Percentiles rank a stretch among this genome's conserved stretches.
phyloP scores from a whole-genome alignment of 2,888 invertebrate species.

The Penaeus monodon region DNA sequence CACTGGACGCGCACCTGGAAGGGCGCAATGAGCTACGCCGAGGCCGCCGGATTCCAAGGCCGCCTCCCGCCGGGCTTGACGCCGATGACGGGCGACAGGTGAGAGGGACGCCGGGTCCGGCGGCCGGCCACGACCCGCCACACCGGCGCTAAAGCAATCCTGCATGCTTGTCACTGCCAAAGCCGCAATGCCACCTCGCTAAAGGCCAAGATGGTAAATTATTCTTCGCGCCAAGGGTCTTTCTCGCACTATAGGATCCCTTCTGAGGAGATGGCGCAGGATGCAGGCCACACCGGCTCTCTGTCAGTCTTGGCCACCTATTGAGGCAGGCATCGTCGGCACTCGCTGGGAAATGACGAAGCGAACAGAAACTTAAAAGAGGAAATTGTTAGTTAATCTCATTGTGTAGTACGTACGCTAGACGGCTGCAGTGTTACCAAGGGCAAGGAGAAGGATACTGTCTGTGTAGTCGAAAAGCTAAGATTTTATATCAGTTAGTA shows the following conservation, averaged over 20 bases:
- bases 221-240: slow-evolving; percentile 10
- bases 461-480: too few relatives aligned
- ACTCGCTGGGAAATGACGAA: slow-evolving; percentile 4
- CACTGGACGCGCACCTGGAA: background rate
- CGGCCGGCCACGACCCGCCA: background rate
- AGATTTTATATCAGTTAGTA: too few relatives aligned
- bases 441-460: too few relatives aligned
- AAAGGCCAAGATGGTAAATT: slow-evolving; percentile 15
- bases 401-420: slow-evolving; percentile 9
- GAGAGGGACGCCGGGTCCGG: slow-evolving; percentile 1
- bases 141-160: slow-evolving; percentile 21
- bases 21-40: background rate
- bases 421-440: background rate
- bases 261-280: slow-evolving; percentile 7
- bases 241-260: slow-evolving; percentile 8
- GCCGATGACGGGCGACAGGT: slow-evolving; percentile 22
- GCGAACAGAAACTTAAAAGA: slow-evolving; percentile 27
- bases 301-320: background rate
- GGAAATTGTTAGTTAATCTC: slow-evolving; percentile 32
- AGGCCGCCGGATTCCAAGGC: slow-evolving; percentile 2
- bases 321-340: background rate
- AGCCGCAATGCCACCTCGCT: slow-evolving; percentile 24
- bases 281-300: background rate
- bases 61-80: slow-evolving; percentile 16
- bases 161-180: slow-evolving; percentile 37